These are phyloP conservation scores for Oscheius sp. DNA, from an alignment of 1,140 invertebrate species.

Conservation along the genomic window DNA sequence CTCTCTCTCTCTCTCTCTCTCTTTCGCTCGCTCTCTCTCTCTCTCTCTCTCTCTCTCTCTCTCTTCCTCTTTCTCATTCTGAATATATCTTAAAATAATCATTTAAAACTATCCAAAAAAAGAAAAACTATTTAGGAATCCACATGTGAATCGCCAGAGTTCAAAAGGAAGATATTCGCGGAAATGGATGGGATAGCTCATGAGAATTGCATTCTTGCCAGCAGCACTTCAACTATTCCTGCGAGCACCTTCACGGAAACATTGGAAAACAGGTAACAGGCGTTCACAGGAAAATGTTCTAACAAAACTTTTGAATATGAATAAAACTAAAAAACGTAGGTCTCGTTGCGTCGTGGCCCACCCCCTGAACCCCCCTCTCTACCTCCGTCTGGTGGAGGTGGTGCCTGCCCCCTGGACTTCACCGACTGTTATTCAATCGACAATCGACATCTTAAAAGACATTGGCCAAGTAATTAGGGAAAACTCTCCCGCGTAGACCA, in stretches of 20 bases:
- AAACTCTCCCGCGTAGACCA: background rate
- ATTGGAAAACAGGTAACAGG: conserved; percentile 23
- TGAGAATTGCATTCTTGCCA: conserved; percentile 26
- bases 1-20: background rate
- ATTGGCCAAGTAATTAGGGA: conserved; percentile 73
- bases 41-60: background rate
- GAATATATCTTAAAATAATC: no score
- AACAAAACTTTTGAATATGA: background rate
- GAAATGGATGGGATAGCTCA: conserved; percentile 20
- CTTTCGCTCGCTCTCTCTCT: background rate
- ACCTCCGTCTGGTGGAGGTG: conserved; percentile 86
- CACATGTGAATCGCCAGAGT: conserved; percentile 18
- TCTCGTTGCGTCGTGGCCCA: conserved; percentile 36
- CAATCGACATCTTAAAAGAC: conserved; percentile 76
- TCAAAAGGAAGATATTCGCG: conserved; percentile 27
- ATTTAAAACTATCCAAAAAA: no score
- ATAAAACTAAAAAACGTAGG: conserved; percentile 8
- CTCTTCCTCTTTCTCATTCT: background rate
- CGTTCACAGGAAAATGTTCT: background rate
- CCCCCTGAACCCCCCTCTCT: conserved; percentile 86
- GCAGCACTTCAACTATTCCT: conserved; percentile 39
- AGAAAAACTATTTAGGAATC: conserved; percentile 24
- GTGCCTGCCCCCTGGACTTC: conserved; percentile 84
- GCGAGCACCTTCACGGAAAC: conserved; percentile 32
- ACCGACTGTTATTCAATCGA: conserved; percentile 70